Conservation (phyloP, 2,113 vertebrate species). For the Macrotus californicus region DNA sequence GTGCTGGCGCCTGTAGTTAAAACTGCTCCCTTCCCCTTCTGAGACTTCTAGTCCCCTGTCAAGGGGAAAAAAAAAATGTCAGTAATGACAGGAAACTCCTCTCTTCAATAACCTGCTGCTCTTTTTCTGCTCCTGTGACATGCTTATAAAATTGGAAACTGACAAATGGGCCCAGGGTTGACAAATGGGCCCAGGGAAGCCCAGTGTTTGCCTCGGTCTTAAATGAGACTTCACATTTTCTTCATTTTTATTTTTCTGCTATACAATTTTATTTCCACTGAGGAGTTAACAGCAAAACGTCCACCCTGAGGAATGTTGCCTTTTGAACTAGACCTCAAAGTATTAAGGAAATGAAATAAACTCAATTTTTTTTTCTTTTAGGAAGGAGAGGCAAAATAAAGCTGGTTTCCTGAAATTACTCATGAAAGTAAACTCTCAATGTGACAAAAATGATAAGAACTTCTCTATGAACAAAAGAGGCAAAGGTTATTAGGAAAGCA, state of each 20-base stretch:
- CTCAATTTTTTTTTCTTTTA: conserved; percentile 38
- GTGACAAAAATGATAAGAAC: conserved; percentile 56
- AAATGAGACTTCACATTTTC: background rate
- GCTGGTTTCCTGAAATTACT: conserved; percentile 62
- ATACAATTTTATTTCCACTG: background rate
- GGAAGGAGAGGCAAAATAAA: conserved; percentile 56
- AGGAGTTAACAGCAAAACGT: conserved; percentile 5
- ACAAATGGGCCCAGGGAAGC: background rate
- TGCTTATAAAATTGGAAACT: background rate
- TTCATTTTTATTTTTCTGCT: background rate
- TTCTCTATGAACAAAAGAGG: conserved; percentile 32
- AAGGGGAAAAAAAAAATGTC: background rate
- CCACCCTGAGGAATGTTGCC: background rate
- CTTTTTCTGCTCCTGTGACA: background rate
- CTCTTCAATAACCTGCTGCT: background rate
- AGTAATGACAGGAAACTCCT: background rate
- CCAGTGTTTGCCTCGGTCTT: background rate
- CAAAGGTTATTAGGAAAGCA: background rate
- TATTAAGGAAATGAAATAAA: conserved; percentile 58
- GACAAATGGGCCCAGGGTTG: background rate
- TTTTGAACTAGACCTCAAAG: conserved; percentile 57
- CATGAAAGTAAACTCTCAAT: conserved; percentile 40
- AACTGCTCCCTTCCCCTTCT: background rate
- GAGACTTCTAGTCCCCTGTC: background rate
- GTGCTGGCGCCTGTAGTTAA: background rate